A percentile compares a stretch with the other conserved stretches of the same genome.
Conservation (phyloP, 2,888 invertebrate species). For the Ceriagrion tenellum region DNA sequence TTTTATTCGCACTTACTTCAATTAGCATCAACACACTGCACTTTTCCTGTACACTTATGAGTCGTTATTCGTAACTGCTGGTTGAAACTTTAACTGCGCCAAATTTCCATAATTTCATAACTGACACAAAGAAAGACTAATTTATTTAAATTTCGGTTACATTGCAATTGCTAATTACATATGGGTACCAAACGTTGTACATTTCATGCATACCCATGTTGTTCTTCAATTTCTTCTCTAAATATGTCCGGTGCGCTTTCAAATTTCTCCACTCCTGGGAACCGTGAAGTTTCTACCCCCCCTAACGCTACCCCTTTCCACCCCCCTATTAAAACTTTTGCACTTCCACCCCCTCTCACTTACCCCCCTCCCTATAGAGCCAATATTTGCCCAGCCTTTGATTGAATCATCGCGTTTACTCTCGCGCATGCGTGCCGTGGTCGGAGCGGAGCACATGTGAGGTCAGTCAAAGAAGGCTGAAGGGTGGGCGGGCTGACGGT, state of each 20-base stretch:
- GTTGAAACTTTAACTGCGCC: no score
- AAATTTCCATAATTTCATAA: no score
- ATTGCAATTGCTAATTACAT: no score
- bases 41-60: no score
- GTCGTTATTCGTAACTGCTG: no score
- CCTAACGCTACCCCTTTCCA: background rate
- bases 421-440: background rate
- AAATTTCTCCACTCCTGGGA: background rate
- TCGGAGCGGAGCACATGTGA: background rate
- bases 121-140: no score
- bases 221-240: no score
- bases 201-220: no score
- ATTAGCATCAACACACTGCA: no score
- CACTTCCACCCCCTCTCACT: background rate
- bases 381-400: slow-evolving; percentile 27
- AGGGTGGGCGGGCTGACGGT: background rate
- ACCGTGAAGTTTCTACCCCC: background rate
- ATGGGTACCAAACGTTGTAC: no score
- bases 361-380: background rate
- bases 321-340: background rate
- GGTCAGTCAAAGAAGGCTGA: background rate
- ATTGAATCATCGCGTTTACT: slow-evolving; percentile 31
- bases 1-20: no score
- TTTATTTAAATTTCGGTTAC: no score
- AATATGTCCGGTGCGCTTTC: background rate